A percentile compares a stretch with the other conserved stretches of the same genome.
Conservation (phyloP, 1,140 invertebrate species). For the Pseudobourletiella spinata region DNA sequence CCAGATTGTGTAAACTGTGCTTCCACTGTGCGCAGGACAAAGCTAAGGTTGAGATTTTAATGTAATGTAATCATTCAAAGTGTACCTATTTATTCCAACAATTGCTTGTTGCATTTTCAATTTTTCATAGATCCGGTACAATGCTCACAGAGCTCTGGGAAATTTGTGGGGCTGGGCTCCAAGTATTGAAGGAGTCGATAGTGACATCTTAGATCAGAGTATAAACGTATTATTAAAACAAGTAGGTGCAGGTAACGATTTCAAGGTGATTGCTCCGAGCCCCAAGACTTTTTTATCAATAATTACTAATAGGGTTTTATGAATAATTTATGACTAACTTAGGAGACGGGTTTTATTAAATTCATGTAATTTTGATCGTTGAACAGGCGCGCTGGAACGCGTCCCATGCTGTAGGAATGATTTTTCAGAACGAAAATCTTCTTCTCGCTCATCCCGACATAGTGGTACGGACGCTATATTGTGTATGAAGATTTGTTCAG, state of each 20-base stretch:
- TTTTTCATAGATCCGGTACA: conserved; percentile 14
- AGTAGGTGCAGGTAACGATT: conserved; percentile 9
- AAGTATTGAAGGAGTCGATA: background rate
- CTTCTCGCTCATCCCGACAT: background rate
- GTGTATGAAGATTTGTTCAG: background rate
- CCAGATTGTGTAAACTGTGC: background rate
- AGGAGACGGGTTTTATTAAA: background rate
- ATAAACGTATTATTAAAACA: background rate
- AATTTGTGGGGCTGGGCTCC: conserved; percentile 1
- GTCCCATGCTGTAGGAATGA: conserved; percentile 5
- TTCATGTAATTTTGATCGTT: background rate
- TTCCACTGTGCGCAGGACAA: background rate
- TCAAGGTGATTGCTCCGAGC: conserved; percentile 9
- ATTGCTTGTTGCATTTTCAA: background rate
- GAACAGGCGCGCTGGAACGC: conserved; percentile 29
- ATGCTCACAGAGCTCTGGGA: conserved; percentile 7
- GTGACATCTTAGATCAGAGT: background rate
- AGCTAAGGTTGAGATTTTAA: conserved; percentile 7
- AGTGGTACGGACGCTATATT: conserved; percentile 10
- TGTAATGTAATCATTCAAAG: background rate
- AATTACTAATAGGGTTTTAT: background rate
- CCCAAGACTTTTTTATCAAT: no score
- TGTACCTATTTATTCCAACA: no score
- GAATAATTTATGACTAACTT: no score
- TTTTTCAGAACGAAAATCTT: conserved; percentile 9